A percentile compares a stretch with the other conserved stretches of the same genome.
These are phyloP conservation scores for Amphiura filiformis DNA, from an alignment of 35 echinoderm and acorn worm species.

Conservation along the genomic window DNA sequence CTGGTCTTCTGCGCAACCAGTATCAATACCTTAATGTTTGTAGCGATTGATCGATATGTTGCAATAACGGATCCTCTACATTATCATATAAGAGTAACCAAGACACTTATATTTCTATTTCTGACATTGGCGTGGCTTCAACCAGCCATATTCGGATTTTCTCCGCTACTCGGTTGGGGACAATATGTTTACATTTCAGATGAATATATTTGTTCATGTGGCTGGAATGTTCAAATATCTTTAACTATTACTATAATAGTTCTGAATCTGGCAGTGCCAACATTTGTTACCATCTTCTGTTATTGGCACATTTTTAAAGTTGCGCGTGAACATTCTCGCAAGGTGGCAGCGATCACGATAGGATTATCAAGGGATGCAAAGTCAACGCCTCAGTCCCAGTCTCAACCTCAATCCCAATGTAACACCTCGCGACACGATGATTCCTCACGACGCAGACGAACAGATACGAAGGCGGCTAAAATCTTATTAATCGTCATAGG, in stretches of 20 bases:
- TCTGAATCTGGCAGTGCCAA: conserved; percentile 31
- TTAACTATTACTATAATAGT: conserved; percentile 32
- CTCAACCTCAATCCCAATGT: too few species aligned
- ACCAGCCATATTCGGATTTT: conserved; percentile 27
- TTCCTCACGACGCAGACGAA: conserved; percentile 23
- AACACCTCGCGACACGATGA: too few species aligned
- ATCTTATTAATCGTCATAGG: conserved; percentile 75
- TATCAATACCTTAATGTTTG: conserved; percentile 59
- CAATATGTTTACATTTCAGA: conserved; percentile 35
- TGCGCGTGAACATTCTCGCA: conserved; percentile 48
- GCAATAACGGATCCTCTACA: conserved; percentile 60
- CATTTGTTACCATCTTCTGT: conserved; percentile 43
- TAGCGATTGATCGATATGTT: conserved; percentile 76
- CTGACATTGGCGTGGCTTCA: conserved; percentile 68
- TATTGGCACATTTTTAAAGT: conserved; percentile 65
- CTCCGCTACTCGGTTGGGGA: conserved; percentile 63
- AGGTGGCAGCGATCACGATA: conserved; percentile 15
- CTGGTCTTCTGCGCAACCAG: conserved; percentile 42
- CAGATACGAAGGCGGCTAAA: conserved; percentile 61
- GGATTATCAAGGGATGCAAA: neutral
- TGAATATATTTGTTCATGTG: conserved; percentile 53
- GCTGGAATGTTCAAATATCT: conserved; percentile 36
- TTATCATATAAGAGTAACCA: conserved; percentile 36
- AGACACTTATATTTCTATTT: conserved; percentile 1
- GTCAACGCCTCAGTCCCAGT: neutral